These are phyloP conservation scores for Hippoglossus hippoglossus DNA, from an alignment of 2,797 vertebrate species.

Conservation along the genomic window DNA sequence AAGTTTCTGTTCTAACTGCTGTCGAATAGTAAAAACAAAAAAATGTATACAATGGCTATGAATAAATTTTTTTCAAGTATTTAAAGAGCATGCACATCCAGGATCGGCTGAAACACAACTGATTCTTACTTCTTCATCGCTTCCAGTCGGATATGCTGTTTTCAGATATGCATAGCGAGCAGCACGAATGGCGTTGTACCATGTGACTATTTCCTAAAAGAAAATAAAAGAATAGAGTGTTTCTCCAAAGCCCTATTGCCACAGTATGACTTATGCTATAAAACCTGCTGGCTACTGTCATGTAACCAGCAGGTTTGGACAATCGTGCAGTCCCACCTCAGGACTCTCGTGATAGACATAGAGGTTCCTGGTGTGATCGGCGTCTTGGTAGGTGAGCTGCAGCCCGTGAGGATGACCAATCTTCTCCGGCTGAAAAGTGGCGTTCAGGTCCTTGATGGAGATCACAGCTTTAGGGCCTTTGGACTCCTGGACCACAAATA, in stretches of 20 bases:
- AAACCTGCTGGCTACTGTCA: neutral
- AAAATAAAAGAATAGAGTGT: constrained; percentile 40
- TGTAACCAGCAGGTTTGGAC: neutral
- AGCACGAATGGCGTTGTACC: constrained; percentile 93
- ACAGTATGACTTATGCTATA: neutral
- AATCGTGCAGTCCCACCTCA: constrained; percentile 80
- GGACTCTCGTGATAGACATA: constrained; percentile 91
- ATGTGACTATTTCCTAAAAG: constrained; percentile 91
- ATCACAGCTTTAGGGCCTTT: constrained; percentile 91
- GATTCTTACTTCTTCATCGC: constrained; percentile 86
- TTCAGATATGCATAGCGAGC: constrained; percentile 91
- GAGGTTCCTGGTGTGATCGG: constrained; percentile 86
- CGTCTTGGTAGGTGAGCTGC: constrained; percentile 89
- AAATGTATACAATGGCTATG: neutral
- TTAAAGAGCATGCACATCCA: neutral
- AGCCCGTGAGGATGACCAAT: constrained; percentile 89
- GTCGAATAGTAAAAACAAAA: neutral
- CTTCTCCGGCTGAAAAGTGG: constrained; percentile 92
- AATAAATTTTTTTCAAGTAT: neutral
- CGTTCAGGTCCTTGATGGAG: constrained; percentile 89
- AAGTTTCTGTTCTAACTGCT: neutral
- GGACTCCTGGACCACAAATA: constrained; percentile 75
- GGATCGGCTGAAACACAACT: neutral
- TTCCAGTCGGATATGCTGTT: constrained; percentile 86
- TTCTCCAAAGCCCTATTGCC: neutral